Conservation (phyloP, 1,140 invertebrate species). For the Stenopsyche tienmushanensis region DNA sequence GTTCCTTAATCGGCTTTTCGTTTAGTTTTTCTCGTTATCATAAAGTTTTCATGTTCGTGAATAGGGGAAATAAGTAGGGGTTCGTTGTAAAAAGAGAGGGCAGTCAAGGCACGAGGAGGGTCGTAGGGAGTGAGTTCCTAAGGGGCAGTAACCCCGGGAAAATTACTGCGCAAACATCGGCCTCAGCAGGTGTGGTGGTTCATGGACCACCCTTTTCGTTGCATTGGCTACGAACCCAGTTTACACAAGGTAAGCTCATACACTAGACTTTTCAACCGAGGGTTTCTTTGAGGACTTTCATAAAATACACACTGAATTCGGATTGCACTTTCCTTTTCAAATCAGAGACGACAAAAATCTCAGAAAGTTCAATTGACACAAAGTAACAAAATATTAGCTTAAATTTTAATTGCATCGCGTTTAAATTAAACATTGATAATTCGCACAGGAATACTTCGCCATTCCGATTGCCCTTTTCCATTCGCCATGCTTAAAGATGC, state of each 20-base stretch:
- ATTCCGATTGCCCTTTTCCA: no score
- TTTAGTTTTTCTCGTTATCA: constrained; percentile 13
- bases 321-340: no score
- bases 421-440: no score
- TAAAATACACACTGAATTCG: neutral
- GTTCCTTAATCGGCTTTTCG: neutral
- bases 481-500: neutral
- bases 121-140: neutral
- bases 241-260: no score
- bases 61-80: constrained; percentile 3
- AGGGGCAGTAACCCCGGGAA: constrained; percentile 18
- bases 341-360: no score
- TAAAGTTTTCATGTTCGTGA: constrained; percentile 5
- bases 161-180: constrained; percentile 21
- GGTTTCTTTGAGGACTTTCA: neutral
- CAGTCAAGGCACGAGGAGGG: neutral
- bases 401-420: no score
- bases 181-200: constrained; percentile 5
- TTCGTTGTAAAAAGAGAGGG: neutral
- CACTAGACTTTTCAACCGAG: neutral
- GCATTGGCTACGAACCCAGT: no score
- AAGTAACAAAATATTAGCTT: no score
- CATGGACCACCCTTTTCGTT: neutral
- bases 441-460: no score
- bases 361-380: no score